Conservation (phyloP, 1,140 invertebrate species). For the Stegodyphus dumicola region DNA sequence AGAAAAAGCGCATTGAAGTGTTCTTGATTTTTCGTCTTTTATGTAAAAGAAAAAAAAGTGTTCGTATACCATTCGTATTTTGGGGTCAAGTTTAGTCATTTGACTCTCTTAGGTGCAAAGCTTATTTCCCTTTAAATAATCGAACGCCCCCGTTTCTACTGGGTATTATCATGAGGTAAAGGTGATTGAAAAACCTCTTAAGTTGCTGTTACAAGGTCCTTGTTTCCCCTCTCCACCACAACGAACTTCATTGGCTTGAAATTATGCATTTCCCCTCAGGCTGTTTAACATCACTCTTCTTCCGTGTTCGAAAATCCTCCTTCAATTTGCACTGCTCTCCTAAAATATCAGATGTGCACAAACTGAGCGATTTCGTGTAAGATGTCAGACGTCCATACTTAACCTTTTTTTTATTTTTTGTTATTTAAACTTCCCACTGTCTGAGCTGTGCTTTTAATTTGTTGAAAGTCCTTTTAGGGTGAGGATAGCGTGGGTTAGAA, state of each 20-base stretch:
- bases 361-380: neutral
- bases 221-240: neutral
- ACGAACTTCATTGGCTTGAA: neutral
- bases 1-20: too few relatives aligned
- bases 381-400: too few relatives aligned
- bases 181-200: neutral
- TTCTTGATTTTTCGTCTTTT: too few relatives aligned
- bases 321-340: neutral
- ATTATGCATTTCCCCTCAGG: neutral
- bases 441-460: conserved; percentile 21
- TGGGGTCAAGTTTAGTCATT: too few relatives aligned
- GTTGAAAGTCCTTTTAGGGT: conserved; percentile 42
- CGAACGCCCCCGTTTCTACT: too few relatives aligned
- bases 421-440: neutral
- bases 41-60: too few relatives aligned
- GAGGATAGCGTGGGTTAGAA: conserved; percentile 36
- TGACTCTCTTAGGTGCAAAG: too few relatives aligned
- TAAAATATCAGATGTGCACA: neutral
- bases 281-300: neutral
- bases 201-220: neutral
- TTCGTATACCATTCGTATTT: too few relatives aligned
- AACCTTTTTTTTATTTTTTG: neutral
- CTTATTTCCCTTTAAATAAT: too few relatives aligned
- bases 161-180: neutral
- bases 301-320: neutral